Evolutionary conservation across 2,113 vertebrate genomes (phyloP).

Genomic region (Erythrocebus patas): DNA sequence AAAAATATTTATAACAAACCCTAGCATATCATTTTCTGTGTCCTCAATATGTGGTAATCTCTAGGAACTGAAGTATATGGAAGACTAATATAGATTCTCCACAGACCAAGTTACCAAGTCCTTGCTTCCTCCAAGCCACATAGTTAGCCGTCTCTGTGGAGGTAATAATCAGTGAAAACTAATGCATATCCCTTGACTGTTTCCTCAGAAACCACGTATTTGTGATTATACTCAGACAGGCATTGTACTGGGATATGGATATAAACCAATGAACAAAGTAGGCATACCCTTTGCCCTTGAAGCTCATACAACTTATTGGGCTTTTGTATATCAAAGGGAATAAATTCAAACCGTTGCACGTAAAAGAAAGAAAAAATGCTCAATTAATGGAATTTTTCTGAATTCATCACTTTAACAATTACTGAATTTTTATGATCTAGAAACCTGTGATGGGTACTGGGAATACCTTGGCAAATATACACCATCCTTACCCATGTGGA

Average conservation of each 20-base stretch:
- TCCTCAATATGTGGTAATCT: neutral
- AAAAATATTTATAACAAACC: neutral
- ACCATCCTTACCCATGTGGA: neutral
- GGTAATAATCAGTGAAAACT: neutral
- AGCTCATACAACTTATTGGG: neutral
- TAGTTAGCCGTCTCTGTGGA: neutral
- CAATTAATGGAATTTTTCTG: neutral
- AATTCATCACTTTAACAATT: neutral
- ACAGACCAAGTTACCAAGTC: neutral
- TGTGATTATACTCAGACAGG: neutral
- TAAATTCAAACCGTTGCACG: neutral
- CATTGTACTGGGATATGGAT: neutral
- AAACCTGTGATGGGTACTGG: neutral
- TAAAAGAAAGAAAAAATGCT: neutral
- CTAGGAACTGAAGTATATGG: neutral
- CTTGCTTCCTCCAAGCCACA: neutral
- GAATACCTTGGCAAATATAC: neutral
- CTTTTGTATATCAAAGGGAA: neutral
- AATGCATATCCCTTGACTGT: neutral
- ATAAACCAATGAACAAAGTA: neutral
- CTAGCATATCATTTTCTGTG: neutral
- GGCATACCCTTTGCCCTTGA: neutral
- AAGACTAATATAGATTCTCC: neutral
- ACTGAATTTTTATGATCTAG: neutral
- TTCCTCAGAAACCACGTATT: neutral